phyloP scores from a whole-genome alignment of 2,113 vertebrate species.

The Lathamus discolor region DNA sequence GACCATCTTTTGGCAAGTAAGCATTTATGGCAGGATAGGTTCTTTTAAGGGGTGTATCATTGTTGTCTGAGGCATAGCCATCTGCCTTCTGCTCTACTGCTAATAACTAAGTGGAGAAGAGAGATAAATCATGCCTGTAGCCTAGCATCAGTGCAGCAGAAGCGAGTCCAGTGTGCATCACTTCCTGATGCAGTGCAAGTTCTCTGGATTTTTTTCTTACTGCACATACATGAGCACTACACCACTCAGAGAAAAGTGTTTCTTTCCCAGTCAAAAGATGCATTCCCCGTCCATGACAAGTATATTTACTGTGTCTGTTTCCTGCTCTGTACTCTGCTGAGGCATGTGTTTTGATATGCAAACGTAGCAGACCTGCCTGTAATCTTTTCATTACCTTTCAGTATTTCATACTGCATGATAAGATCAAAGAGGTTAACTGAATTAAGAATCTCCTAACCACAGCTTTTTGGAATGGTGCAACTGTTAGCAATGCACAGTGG shows the following conservation, averaged over 20 bases:
- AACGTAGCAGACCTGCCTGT: background rate
- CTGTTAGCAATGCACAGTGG: slow-evolving; percentile 2
- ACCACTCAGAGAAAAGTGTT: background rate
- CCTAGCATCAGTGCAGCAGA: background rate
- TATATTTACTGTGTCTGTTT: background rate
- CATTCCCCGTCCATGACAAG: background rate
- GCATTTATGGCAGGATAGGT: background rate
- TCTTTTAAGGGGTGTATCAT: background rate
- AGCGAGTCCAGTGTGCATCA: background rate
- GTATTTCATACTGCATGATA: background rate
- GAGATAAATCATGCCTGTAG: background rate
- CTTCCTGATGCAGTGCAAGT: background rate
- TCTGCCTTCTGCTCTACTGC: background rate
- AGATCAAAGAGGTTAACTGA: slow-evolving; percentile 45
- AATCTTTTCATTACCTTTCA: background rate
- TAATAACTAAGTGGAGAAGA: background rate
- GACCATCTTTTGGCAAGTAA: background rate
- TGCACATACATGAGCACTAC: background rate
- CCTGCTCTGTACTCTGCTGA: background rate
- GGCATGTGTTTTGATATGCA: background rate
- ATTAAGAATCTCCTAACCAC: background rate
- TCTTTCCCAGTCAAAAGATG: background rate
- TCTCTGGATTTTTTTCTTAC: background rate
- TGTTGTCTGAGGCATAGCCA: background rate
- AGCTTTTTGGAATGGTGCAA: background rate